Conservation (phyloP, 2,797 vertebrate species). For the Pipistrellus pygmaeus region DNA sequence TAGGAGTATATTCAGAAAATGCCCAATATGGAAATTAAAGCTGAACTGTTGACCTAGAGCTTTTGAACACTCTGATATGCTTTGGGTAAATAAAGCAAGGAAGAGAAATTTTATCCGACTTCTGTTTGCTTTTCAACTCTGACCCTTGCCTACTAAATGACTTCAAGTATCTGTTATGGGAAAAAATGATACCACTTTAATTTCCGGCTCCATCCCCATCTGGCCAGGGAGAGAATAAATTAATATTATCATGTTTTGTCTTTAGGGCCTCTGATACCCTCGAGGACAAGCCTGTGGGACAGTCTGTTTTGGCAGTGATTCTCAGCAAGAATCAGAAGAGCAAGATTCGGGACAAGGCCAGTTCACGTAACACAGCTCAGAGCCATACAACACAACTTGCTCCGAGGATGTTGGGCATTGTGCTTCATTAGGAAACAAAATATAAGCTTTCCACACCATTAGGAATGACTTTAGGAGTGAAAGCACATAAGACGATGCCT, state of each 20-base stretch:
- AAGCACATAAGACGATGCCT: slow-evolving; percentile 99
- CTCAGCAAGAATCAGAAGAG: slow-evolving; percentile 64
- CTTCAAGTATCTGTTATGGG: slow-evolving; percentile 68
- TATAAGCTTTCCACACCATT: slow-evolving; percentile 99
- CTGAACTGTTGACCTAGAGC: slow-evolving; percentile 42
- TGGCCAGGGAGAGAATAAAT: slow-evolving; percentile 75
- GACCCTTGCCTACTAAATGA: slow-evolving; percentile 39
- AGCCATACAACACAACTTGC: slow-evolving; percentile 89
- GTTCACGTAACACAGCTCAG: slow-evolving; percentile 84
- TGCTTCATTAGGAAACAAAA: slow-evolving; percentile 99
- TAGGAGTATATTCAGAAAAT: neutral
- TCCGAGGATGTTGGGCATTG: slow-evolving; percentile 94
- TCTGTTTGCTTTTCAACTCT: slow-evolving; percentile 36
- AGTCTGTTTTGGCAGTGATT: slow-evolving; percentile 29
- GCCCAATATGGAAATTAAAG: slow-evolving; percentile 58
- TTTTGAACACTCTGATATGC: slow-evolving; percentile 41
- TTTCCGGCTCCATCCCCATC: slow-evolving; percentile 71
- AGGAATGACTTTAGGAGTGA: slow-evolving; percentile 99
- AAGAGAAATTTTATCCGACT: neutral
- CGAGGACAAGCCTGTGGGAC: slow-evolving; percentile 63
- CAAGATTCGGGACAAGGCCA: slow-evolving; percentile 82
- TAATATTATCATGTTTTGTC: slow-evolving; percentile 5
- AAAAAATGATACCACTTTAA: slow-evolving; percentile 26
- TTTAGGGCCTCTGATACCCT: slow-evolving; percentile 58
- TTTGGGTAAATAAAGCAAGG: neutral